Evolutionary conservation across 2,888 invertebrate species (phyloP).

Genomic region (Scaptomyza parva): DNA sequence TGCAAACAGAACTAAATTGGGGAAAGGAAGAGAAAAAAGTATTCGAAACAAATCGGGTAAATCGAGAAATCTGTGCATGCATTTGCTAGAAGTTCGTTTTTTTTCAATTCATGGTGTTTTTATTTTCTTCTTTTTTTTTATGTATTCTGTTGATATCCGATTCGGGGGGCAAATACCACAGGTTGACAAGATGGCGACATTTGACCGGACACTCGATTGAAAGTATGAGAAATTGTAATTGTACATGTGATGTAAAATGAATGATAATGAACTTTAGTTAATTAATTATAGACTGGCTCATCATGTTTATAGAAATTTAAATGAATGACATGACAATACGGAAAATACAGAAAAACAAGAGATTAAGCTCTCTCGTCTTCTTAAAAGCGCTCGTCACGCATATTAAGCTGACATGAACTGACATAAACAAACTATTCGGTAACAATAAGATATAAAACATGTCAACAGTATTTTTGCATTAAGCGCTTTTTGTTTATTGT

Average conservation of each 20-base stretch:
- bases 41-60: slow-evolving; percentile 14
- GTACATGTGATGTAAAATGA: not conserved
- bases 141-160: not conserved
- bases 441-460: not conserved
- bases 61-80: slow-evolving; percentile 15
- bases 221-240: not conserved
- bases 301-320: too few species aligned
- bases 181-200: slow-evolving; percentile 42
- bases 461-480: not conserved
- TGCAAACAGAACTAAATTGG: slow-evolving; percentile 24
- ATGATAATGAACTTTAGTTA: not conserved
- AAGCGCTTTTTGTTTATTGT: too few species aligned
- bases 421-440: too few species aligned
- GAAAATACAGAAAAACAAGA: not conserved
- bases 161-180: slow-evolving; percentile 2
- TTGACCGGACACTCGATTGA: slow-evolving; percentile 5
- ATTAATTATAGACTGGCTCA: not conserved
- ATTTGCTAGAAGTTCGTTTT: slow-evolving; percentile 3
- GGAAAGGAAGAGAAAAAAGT: slow-evolving; percentile 1
- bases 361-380: not conserved
- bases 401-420: too few species aligned
- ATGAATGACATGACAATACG: too few species aligned
- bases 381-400: not conserved
- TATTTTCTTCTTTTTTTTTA: not conserved
- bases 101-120: not conserved